Evolutionary conservation across 2,113 vertebrate species (phyloP).

Genomic region (Dasyornis broadbenti): DNA sequence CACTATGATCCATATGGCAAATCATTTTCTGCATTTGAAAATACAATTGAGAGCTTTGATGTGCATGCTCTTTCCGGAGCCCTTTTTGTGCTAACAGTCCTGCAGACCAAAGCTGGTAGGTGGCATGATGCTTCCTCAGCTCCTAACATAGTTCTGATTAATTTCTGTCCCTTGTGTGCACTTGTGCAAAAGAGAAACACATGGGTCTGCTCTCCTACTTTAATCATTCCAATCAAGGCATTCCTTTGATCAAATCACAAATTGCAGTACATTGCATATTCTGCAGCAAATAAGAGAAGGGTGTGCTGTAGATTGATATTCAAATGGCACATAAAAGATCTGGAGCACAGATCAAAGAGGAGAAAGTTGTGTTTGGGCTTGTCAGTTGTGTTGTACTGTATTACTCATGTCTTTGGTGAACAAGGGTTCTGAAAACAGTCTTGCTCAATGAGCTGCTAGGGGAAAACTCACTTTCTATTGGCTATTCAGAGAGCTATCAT

Average conservation of each 20-base stretch:
- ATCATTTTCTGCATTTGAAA: not conserved
- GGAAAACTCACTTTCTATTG: not conserved
- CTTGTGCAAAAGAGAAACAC: slow-evolving; percentile 7
- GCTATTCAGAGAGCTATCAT: not conserved
- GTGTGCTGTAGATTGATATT: not conserved
- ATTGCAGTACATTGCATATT: not conserved
- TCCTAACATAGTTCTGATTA: not conserved
- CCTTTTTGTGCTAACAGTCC: not conserved
- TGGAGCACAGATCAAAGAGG: not conserved
- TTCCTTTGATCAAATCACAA: slow-evolving; percentile 48
- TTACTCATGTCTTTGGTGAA: not conserved
- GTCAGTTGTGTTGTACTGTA: not conserved
- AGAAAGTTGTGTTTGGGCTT: not conserved
- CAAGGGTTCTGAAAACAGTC: not conserved
- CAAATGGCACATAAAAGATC: slow-evolving; percentile 11
- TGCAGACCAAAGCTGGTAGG: not conserved
- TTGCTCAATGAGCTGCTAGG: not conserved
- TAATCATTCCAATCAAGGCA: not conserved
- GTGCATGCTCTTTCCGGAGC: not conserved
- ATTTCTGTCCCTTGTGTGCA: not conserved
- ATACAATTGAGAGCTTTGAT: not conserved
- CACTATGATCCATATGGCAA: not conserved
- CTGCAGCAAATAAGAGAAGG: not conserved
- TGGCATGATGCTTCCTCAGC: not conserved
- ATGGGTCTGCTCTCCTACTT: not conserved